Evolutionary conservation across 2,113 vertebrate species (phyloP).

Genomic region (Eonycteris spelaea): DNA sequence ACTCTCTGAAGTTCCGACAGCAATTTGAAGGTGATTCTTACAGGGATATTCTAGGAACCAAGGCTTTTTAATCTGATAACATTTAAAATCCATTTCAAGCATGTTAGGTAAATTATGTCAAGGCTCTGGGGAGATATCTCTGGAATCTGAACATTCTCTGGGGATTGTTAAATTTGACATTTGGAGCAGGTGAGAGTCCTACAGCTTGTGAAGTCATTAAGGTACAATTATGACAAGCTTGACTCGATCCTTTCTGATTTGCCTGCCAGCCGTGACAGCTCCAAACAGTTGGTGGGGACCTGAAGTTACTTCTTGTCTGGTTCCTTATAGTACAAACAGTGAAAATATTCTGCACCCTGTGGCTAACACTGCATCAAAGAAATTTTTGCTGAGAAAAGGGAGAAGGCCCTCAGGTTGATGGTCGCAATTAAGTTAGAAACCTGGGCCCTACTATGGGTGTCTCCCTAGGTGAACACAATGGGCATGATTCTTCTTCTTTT

Average conservation of each 20-base stretch:
- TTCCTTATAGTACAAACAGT: not conserved
- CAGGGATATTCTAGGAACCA: not conserved
- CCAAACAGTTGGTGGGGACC: constrained; percentile 12
- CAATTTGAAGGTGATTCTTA: not conserved
- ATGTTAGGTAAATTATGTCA: constrained; percentile 2
- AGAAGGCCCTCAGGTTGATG: not conserved
- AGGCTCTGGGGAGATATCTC: not conserved
- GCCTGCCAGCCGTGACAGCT: constrained; percentile 36
- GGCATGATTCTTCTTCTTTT: not conserved
- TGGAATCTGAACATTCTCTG: not conserved
- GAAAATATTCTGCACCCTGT: not conserved
- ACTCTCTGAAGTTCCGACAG: not conserved
- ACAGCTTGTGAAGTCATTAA: constrained; percentile 56
- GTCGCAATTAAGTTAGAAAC: not conserved
- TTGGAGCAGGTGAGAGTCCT: constrained; percentile 30
- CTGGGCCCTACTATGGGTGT: not conserved
- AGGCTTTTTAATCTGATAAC: constrained; percentile 44
- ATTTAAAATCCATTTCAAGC: constrained; percentile 32
- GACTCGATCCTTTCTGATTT: constrained; percentile 45
- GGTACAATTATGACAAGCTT: constrained; percentile 28
- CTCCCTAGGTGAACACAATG: not conserved
- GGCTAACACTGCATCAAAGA: not conserved
- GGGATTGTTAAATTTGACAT: constrained; percentile 36
- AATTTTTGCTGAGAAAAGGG: not conserved
- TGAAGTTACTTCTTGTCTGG: not conserved